Evolutionary conservation across 2,888 invertebrate genomes (phyloP).

Genomic region (Ctenicera cuprea): DNA sequence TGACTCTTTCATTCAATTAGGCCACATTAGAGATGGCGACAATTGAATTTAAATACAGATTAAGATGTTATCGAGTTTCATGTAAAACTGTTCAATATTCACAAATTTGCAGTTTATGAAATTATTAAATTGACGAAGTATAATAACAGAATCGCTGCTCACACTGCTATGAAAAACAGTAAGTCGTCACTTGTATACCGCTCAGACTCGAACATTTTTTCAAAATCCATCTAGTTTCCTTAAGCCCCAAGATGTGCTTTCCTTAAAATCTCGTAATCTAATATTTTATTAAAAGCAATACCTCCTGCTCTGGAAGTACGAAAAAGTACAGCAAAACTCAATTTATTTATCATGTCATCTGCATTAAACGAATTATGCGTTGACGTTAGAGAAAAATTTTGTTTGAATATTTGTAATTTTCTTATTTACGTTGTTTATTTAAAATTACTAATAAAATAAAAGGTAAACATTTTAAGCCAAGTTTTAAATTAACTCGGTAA

Average conservation of each 20-base stretch:
- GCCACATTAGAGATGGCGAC: slow-evolving; percentile 28
- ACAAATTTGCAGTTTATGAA: not conserved
- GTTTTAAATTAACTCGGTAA: slow-evolving; percentile 47
- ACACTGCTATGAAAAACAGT: too few relatives aligned
- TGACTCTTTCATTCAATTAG: slow-evolving; percentile 35
- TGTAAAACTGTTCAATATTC: too few relatives aligned
- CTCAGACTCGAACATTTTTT: too few relatives aligned
- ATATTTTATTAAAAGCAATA: too few relatives aligned
- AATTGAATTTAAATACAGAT: slow-evolving; percentile 29
- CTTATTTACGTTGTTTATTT: slow-evolving; percentile 20
- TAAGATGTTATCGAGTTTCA: slow-evolving; percentile 15
- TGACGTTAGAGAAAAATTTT: not conserved
- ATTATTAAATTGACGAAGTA: too few relatives aligned
- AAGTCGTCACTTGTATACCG: too few relatives aligned
- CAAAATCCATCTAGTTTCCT: too few relatives aligned
- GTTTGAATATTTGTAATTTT: not conserved
- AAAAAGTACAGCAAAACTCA: not conserved
- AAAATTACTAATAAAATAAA: slow-evolving; percentile 26
- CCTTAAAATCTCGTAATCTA: too few relatives aligned
- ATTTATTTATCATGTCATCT: not conserved
- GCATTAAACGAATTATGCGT: not conserved
- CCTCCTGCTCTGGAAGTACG: too few relatives aligned
- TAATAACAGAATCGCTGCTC: too few relatives aligned
- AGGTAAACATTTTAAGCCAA: slow-evolving; percentile 41
- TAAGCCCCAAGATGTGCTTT: too few relatives aligned